Conservation (phyloP, 2,797 vertebrate species). For the Enteromius unitaeniatus region DNA sequence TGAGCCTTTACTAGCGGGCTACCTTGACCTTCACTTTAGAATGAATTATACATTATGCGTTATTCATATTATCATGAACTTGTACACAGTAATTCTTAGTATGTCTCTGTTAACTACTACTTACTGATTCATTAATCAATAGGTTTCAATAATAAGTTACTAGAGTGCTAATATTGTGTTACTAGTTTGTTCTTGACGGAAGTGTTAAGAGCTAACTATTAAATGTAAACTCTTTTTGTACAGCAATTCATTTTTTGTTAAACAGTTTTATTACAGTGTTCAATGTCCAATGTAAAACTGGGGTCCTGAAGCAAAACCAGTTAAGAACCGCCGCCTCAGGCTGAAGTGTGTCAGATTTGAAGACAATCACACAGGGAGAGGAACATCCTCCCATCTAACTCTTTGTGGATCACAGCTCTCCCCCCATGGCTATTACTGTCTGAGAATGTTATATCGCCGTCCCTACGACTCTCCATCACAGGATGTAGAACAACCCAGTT, state of each 20-base stretch:
- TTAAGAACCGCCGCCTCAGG: conserved; percentile 15
- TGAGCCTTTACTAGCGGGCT: not conserved
- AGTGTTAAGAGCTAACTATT: not conserved
- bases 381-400: conserved; percentile 29
- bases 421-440: conserved; percentile 56
- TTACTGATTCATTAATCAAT: no score
- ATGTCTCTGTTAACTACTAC: not conserved
- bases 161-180: no score
- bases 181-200: no score
- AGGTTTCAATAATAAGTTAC: no score
- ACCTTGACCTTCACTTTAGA: not conserved
- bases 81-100: not conserved
- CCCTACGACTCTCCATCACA: conserved; percentile 43
- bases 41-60: not conserved
- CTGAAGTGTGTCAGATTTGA: conserved; percentile 46
- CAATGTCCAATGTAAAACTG: conserved; percentile 20
- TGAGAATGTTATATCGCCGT: conserved; percentile 57
- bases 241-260: not conserved
- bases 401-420: conserved; percentile 44
- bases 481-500: conserved; percentile 51
- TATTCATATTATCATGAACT: not conserved
- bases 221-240: not conserved
- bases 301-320: conserved; percentile 26
- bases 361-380: conserved; percentile 48
- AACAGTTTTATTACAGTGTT: not conserved